Percentiles rank a stretch among this genome's conserved stretches.
phyloP scores from a whole-genome alignment of 2,888 invertebrate species.

The Fabriciana adippe region DNA sequence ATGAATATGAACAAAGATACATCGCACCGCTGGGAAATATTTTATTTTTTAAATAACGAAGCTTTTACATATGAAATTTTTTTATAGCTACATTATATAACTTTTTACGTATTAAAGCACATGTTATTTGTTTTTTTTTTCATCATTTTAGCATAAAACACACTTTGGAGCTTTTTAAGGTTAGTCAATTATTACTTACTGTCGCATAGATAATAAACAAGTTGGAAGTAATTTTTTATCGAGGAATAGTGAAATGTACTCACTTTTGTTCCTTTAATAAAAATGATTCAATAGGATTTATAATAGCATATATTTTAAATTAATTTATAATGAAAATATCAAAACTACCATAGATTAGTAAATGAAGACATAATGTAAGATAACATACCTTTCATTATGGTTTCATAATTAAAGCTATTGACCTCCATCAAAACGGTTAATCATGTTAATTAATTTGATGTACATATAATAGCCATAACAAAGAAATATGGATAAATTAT shows the following conservation, averaged over 20 bases:
- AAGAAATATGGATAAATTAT: too few species aligned
- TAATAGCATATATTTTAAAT: too few species aligned
- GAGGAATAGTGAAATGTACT: too few species aligned
- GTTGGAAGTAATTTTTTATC: too few species aligned
- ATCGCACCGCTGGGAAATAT: constrained; percentile 22
- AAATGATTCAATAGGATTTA: too few species aligned
- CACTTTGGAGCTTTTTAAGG: not conserved
- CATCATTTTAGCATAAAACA: constrained; percentile 1
- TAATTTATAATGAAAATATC: too few species aligned
- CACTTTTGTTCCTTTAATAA: too few species aligned
- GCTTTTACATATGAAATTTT: constrained; percentile 12
- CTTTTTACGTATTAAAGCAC: constrained; percentile 4
- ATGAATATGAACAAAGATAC: constrained; percentile 21
- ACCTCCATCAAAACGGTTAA: constrained; percentile 25
- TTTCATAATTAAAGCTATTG: constrained; percentile 9
- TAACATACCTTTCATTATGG: not conserved
- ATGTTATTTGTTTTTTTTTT: not conserved
- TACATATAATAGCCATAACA: constrained; percentile 1
- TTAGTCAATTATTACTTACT: not conserved
- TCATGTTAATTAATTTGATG: constrained; percentile 25
- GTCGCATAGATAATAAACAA: too few species aligned
- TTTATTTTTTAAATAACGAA: constrained; percentile 23
- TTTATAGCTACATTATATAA: not conserved
- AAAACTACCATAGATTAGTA: too few species aligned
- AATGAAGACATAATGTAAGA: not conserved